Conservation (phyloP, 2,888 invertebrate species). For the Cremastinae sp. region DNA sequence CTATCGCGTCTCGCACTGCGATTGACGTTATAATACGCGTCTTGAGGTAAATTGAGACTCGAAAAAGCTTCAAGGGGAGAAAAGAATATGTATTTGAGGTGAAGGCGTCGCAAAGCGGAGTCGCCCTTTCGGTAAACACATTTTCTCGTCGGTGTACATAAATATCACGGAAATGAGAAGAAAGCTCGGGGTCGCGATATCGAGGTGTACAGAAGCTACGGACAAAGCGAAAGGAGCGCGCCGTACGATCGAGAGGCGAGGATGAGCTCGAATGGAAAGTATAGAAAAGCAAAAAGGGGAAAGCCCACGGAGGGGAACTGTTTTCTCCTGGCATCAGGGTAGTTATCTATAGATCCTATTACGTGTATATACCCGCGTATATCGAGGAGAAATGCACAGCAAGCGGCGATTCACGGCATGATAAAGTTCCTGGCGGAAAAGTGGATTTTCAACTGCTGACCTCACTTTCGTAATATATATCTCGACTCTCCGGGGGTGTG, state of each 20-base stretch:
- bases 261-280: conserved; percentile 35
- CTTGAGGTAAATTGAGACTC: conserved; percentile 1
- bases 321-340: conserved; percentile 44
- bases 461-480: conserved; percentile 26
- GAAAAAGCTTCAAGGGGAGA: neutral
- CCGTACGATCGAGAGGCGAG: conserved; percentile 14
- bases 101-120: too few species aligned
- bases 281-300: conserved; percentile 46
- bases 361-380: neutral
- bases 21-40: neutral
- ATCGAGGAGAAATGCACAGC: conserved; percentile 13
- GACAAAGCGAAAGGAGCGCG: conserved; percentile 37
- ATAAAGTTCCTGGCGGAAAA: conserved; percentile 62
- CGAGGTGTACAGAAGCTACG: conserved; percentile 2
- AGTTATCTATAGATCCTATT: conserved; percentile 1
- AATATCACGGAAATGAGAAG: conserved; percentile 12
- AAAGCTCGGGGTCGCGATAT: neutral
- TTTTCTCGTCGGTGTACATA: neutral
- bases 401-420: conserved; percentile 52
- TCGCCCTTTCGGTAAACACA: conserved; percentile 1
- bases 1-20: neutral
- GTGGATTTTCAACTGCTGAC: conserved; percentile 61
- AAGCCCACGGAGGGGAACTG: conserved; percentile 27
- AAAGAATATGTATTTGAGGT: too few species aligned
- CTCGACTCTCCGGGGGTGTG: neutral